Evolutionary conservation across 2,797 vertebrate species (phyloP).

Genomic region (Toxotes lorentzi): DNA sequence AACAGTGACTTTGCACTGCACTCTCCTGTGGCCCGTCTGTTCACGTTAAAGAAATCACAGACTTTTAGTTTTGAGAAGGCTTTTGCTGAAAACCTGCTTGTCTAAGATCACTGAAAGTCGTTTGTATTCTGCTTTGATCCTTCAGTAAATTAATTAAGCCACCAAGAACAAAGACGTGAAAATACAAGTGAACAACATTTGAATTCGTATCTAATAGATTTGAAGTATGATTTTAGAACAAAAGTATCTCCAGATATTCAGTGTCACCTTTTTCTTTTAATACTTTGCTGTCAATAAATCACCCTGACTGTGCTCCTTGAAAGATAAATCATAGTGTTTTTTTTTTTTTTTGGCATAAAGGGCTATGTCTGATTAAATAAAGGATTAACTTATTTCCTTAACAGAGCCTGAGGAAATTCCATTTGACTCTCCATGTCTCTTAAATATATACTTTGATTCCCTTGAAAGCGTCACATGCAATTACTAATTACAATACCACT

Average conservation of each 20-base stretch:
- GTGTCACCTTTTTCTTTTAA: slow-evolving; percentile 48
- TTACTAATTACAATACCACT: slow-evolving; percentile 54
- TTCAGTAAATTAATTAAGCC: slow-evolving; percentile 46
- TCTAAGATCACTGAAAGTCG: slow-evolving; percentile 48
- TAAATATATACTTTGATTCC: slow-evolving; percentile 60
- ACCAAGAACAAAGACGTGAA: slow-evolving; percentile 41
- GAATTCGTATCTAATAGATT: slow-evolving; percentile 51
- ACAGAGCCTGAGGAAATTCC: slow-evolving; percentile 53
- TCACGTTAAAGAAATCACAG: slow-evolving; percentile 43
- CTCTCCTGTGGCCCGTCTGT: slow-evolving; percentile 15
- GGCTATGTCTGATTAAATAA: slow-evolving; percentile 60
- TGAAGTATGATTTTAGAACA: slow-evolving; percentile 39
- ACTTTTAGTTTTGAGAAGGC: slow-evolving; percentile 43
- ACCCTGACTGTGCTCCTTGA: slow-evolving; percentile 18
- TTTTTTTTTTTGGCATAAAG: slow-evolving; percentile 41
- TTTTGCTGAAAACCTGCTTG: slow-evolving; percentile 53
- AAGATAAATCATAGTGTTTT: slow-evolving; percentile 48
- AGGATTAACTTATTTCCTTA: slow-evolving; percentile 62
- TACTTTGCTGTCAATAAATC: slow-evolving; percentile 39
- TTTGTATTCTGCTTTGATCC: slow-evolving; percentile 53
- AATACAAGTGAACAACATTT: slow-evolving; percentile 39
- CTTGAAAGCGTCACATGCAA: slow-evolving; percentile 53
- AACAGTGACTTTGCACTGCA: slow-evolving; percentile 30
- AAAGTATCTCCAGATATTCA: slow-evolving; percentile 42
- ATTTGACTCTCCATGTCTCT: slow-evolving; percentile 39